Percentiles rank a stretch among this genome's conserved stretches.
These are phyloP conservation scores for Saturnia japonica DNA, from an alignment of 2,888 invertebrate species.

Conservation along the genomic window DNA sequence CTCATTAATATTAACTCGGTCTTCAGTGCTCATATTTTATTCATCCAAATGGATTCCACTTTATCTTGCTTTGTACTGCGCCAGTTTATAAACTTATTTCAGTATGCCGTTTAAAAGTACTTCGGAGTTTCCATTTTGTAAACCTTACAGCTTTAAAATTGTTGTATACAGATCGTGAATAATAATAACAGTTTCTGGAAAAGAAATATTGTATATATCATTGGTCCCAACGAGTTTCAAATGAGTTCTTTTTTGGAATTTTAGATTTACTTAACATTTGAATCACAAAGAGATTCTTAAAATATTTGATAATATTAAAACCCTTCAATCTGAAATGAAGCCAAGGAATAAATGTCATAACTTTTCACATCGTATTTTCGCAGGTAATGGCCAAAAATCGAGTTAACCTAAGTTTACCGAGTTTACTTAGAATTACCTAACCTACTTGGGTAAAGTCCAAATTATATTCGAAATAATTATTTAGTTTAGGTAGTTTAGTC, in stretches of 20 bases:
- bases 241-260: background rate
- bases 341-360: too few relatives aligned
- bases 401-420: too few relatives aligned
- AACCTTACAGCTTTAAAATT: background rate
- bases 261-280: background rate
- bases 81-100: constrained; percentile 20
- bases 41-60: constrained; percentile 40
- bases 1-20: constrained; percentile 45
- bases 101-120: constrained; percentile 13
- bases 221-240: background rate
- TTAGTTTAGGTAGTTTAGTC: too few relatives aligned
- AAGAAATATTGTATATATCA: background rate
- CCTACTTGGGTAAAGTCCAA: too few relatives aligned
- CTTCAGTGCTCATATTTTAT: constrained; percentile 41
- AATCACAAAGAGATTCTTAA: too few relatives aligned
- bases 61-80: constrained; percentile 33
- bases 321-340: too few relatives aligned
- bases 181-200: background rate
- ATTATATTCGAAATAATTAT: too few relatives aligned
- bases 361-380: too few relatives aligned
- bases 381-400: too few relatives aligned
- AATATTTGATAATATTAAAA: too few relatives aligned
- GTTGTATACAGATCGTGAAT: background rate
- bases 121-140: constrained; percentile 4
- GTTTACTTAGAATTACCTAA: too few relatives aligned